Percentiles rank a stretch among this genome's conserved stretches.
Evolutionary conservation across 2,113 vertebrate genomes (phyloP).

Genomic region (Tragelaphus imberbis): DNA sequence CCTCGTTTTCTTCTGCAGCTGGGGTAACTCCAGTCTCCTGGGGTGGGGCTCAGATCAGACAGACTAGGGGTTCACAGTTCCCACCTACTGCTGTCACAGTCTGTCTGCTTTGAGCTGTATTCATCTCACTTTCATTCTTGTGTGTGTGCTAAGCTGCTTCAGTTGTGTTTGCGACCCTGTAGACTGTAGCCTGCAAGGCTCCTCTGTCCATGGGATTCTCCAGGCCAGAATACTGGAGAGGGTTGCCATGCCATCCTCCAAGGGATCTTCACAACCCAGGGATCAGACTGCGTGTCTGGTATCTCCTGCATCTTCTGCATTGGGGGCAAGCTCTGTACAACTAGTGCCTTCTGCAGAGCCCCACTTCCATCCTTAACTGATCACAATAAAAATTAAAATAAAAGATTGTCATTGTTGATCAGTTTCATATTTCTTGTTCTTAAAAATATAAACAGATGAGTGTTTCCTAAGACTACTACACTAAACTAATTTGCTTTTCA

Average conservation of each 20-base stretch:
- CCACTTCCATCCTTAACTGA: background rate
- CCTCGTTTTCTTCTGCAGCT: background rate
- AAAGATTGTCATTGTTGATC: background rate
- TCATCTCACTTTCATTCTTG: background rate
- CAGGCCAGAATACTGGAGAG: background rate
- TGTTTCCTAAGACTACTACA: background rate
- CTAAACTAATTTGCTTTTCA: background rate
- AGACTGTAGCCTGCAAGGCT: background rate
- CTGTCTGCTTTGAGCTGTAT: background rate
- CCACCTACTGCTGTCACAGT: background rate
- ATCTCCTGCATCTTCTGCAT: background rate
- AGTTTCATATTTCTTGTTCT: background rate
- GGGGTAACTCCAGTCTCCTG: fast-evolving
- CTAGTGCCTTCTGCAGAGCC: background rate
- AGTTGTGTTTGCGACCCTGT: background rate
- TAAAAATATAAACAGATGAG: background rate
- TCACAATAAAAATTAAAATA: background rate
- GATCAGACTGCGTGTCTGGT: background rate
- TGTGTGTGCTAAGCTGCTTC: background rate
- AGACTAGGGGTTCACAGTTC: fast-evolving
- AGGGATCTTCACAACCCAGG: background rate
- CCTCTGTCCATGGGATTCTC: background rate
- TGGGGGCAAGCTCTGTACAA: background rate
- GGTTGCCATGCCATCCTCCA: background rate
- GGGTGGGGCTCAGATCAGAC: too few species aligned